Evolutionary conservation across 2,888 invertebrate species (phyloP), one percentile per base, ranked within the genome.

Genomic region (Heliconius charithonia): DNA sequence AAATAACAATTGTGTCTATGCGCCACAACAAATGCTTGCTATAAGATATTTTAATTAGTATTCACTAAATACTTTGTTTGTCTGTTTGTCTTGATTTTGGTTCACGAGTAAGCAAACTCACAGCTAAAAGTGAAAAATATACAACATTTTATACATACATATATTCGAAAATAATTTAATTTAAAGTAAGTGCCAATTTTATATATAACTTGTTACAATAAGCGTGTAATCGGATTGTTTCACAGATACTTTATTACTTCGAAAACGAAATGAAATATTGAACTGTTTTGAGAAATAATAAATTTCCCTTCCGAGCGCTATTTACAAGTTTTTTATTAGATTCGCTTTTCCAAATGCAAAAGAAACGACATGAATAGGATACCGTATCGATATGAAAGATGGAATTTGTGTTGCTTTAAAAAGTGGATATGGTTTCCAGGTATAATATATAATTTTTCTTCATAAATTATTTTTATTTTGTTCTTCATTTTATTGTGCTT

Each of bases 281-380:
- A 22, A 74, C 19, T 63, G 73, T 16, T 74, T 74, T 74, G 37
- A 74, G 65, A 74, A 65, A 65, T 65, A 74, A 74, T 74, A 65
- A 65, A 65, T 65, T 29, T 12, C 0, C 22, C 45, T 65, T 74
- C 45, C 6, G n/a, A n/a, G n/a, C n/a, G n/a, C n/a, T n/a, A n/a
- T n/a, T n/a, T n/a, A n/a, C n/a, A n/a, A n/a, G n/a, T n/a, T 22
- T 74, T 32, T 12, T 74, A 63, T 74, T 74, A 29, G 25, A 45
- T 65, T 65, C 45, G 74, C 10, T 65, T 74, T 27, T 65, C 22
- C 62, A 45, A 74, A 74, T 19, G 62, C 59, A 62, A 37, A 62
- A 62, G 25, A 56, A 72, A 72, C 59, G 71, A 13, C 4, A 25
- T 59, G 32, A 72, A 72, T 59, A 59, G 56, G 59, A 72, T 59